Base-by-base conservation (phyloP, 2,113 vertebrate species). In the Strix aluco region DNA sequence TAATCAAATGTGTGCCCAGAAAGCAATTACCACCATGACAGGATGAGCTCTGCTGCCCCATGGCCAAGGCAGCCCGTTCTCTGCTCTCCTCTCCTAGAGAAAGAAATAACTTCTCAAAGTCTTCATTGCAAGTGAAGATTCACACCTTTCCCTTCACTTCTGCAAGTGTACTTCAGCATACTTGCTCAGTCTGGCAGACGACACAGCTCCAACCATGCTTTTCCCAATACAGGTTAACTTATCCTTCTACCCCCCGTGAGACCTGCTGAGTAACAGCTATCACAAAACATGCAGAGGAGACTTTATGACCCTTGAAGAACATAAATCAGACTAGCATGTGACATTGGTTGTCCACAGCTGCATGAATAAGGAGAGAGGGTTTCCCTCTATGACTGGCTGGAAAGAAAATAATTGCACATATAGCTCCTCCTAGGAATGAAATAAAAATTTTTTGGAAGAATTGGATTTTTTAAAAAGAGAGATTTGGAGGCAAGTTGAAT, bases 231-330 rank as follows among this genome's bases (percentile, higher is more conserved):
- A 71, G 32, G 63, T 59, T 89, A 84, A 55, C 57, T 21, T 49
- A 40, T 42, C 44, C 57, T 81, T 88, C 27, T 40, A 81, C 44
- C 32, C 67, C 34, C 11, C 25, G 6, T n/a, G 63, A 38, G 79
- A 70, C 42, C 81, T 90, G 51, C 42, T 70, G 63, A 81, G 75
- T 34, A 88, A 83, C 67, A 40, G 75, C 63, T 84, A 52, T 20
- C 88, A 88, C 34, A 59, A 83, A 90, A 46, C 29, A 74, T 0
- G 4, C n/a, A 88, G 59, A 90, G 61, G 2, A 5, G 1, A 52
- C 27, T 95, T 94, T 86, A 78, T 86, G 67, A 70, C 29, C 20
- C 69, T 55, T 17, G 12, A 93, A 88, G 59, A 69, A 90, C 67
- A 86, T 69, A 88, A 90, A 81, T 78, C 84, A 92, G 72, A 58